These are phyloP conservation scores for Odontocerum albicorne DNA, from an alignment of 2,888 invertebrate species.

Conservation along the genomic window DNA sequence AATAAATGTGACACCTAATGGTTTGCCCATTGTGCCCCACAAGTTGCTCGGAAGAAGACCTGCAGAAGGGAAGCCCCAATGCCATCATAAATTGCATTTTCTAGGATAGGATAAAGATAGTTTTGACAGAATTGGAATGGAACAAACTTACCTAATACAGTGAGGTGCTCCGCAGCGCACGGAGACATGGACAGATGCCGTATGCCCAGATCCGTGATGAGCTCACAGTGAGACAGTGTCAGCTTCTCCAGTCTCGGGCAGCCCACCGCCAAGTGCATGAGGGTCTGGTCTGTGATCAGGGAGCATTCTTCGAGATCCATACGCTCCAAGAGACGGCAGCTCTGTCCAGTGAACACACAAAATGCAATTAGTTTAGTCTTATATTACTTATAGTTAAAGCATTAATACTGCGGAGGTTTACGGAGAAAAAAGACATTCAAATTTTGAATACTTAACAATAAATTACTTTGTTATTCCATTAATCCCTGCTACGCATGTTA, in stretches of 20 bases:
- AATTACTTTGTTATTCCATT: too few relatives aligned
- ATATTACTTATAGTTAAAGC: too few relatives aligned
- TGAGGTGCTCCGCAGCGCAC: constrained; percentile 91
- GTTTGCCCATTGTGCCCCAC: too few relatives aligned
- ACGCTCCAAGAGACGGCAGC: constrained; percentile 89
- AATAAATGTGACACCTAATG: too few relatives aligned
- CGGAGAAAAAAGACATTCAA: too few relatives aligned
- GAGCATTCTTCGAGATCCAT: constrained; percentile 99
- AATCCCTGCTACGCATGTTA: too few relatives aligned
- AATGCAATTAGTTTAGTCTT: too few relatives aligned
- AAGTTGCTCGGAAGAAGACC: too few relatives aligned
- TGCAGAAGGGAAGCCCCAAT: too few relatives aligned
- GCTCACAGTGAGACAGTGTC: constrained; percentile 98
- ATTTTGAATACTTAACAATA: too few relatives aligned
- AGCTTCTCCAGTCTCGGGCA: constrained; percentile 94
- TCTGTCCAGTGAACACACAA: too few relatives aligned
- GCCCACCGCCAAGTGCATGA: constrained; percentile 91
- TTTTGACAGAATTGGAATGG: neutral
- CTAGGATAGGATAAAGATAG: neutral
- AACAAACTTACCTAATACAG: constrained; percentile 71
- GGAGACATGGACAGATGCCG: constrained; percentile 90
- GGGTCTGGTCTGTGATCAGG: constrained; percentile 91
- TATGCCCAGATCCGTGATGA: constrained; percentile 98
- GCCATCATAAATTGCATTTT: neutral
- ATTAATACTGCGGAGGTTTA: too few relatives aligned